Percentiles rank a stretch among this genome's conserved stretches.
These are phyloP conservation scores for Drosophila littoralis DNA, from an alignment of 1,140 invertebrate species.

Conservation along the genomic window DNA sequence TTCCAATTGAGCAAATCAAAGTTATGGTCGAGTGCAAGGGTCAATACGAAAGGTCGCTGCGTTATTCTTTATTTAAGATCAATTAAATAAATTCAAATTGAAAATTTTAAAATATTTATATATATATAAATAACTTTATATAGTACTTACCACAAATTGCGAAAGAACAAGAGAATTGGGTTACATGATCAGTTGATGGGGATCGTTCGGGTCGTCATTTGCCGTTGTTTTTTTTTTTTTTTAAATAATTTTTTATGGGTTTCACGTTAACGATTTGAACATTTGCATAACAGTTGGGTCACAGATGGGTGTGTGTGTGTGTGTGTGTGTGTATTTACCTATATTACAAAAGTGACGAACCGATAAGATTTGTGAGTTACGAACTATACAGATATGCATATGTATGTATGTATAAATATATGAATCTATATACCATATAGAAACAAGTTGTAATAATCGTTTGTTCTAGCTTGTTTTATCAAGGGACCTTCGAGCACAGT, in stretches of 20 bases:
- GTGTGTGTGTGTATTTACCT: slow-evolving; percentile 4
- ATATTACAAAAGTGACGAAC: slow-evolving; percentile 26
- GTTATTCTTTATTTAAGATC: background rate
- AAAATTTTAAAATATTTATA: background rate
- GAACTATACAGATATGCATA: too few species aligned
- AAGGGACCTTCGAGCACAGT: slow-evolving; percentile 7
- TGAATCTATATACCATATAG: background rate
- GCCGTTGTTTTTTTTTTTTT: background rate
- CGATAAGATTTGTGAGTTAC: slow-evolving; percentile 36
- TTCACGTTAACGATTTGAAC: slow-evolving; percentile 5
- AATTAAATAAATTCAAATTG: slow-evolving; percentile 15
- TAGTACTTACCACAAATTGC: background rate
- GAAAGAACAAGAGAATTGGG: background rate
- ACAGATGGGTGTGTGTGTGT: slow-evolving; percentile 5
- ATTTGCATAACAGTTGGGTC: slow-evolving; percentile 18
- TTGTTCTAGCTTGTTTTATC: slow-evolving; percentile 22
- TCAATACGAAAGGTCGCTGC: slow-evolving; percentile 11
- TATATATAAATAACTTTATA: slow-evolving; percentile 5
- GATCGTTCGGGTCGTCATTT: slow-evolving; percentile 1
- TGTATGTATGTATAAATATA: slow-evolving; percentile 10
- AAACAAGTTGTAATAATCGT: background rate
- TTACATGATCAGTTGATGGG: slow-evolving; percentile 20
- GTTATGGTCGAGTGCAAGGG: background rate
- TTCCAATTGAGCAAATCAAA: slow-evolving; percentile 60
- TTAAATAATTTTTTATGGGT: slow-evolving; percentile 7